phyloP scores from a whole-genome alignment of 1,140 invertebrate genomes.

The Harpegnathos saltator region DNA sequence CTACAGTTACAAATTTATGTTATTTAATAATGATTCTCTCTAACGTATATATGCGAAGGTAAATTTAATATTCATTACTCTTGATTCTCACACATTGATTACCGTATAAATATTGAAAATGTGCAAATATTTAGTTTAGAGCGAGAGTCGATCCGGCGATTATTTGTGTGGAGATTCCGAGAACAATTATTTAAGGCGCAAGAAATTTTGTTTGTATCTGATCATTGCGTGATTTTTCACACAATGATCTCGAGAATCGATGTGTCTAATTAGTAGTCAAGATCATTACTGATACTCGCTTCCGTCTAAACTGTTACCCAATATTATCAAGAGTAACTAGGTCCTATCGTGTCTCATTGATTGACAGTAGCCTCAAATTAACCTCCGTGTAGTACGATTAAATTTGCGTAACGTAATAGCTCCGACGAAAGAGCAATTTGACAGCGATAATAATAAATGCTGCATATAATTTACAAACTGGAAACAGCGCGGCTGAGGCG shows the following conservation, averaged over 20 bases:
- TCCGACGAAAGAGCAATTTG: no score
- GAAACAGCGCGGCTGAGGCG: background rate
- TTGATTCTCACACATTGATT: no score
- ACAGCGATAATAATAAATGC: background rate
- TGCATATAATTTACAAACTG: background rate
- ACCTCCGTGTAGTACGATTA: constrained; percentile 2
- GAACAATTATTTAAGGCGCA: background rate
- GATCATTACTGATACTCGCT: background rate
- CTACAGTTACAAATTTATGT: background rate
- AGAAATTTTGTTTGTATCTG: background rate
- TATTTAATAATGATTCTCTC: background rate
- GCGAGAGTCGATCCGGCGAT: background rate
- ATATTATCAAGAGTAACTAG: constrained; percentile 13
- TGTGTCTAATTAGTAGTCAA: background rate
- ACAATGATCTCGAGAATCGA: background rate
- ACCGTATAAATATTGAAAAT: no score
- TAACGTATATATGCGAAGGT: background rate
- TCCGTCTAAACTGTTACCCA: background rate
- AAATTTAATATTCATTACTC: constrained; percentile 7
- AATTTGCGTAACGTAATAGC: background rate
- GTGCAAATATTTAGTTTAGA: no score
- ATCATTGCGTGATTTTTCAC: background rate
- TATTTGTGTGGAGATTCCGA: background rate
- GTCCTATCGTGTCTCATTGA: background rate
- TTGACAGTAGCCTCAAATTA: constrained; percentile 17